Conservation (phyloP, 1,140 invertebrate species). For the Drosophila nigrodunni region DNA sequence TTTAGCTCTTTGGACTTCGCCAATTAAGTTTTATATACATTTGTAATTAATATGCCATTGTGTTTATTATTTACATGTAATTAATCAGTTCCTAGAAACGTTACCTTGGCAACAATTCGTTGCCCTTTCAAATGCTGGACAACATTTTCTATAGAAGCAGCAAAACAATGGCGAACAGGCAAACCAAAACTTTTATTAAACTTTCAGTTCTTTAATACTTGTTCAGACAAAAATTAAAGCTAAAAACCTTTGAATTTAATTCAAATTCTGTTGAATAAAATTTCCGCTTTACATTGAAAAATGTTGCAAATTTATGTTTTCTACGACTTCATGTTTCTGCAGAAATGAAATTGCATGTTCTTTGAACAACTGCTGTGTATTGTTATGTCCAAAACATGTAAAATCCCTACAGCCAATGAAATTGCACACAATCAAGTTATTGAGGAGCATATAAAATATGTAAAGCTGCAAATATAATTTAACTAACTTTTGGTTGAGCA, state of each 20-base stretch:
- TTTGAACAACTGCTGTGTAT: no score
- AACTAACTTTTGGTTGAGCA: neutral
- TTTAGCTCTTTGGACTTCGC: constrained; percentile 2
- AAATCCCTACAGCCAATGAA: no score
- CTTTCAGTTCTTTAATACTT: neutral
- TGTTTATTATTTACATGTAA: constrained; percentile 6
- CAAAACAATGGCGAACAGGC: neutral
- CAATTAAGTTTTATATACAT: neutral
- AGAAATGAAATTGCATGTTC: no score
- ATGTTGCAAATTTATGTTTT: no score
- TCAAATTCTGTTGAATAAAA: no score
- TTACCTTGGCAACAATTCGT: neutral
- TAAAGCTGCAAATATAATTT: neutral
- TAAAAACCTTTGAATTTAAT: neutral
- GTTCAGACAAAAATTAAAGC: neutral
- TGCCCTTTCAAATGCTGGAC: constrained; percentile 1
- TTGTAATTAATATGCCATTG: constrained; percentile 4
- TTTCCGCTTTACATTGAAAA: no score
- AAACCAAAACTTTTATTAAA: neutral
- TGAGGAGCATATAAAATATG: neutral
- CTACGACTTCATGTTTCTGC: no score
- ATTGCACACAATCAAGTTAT: no score
- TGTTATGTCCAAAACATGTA: no score
- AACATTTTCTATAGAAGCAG: neutral
- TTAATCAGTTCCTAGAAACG: neutral